Percentiles rank a stretch among this genome's conserved stretches.
phyloP scores from a whole-genome alignment of 2,888 invertebrate species.

The Aleiodes alternator region DNA sequence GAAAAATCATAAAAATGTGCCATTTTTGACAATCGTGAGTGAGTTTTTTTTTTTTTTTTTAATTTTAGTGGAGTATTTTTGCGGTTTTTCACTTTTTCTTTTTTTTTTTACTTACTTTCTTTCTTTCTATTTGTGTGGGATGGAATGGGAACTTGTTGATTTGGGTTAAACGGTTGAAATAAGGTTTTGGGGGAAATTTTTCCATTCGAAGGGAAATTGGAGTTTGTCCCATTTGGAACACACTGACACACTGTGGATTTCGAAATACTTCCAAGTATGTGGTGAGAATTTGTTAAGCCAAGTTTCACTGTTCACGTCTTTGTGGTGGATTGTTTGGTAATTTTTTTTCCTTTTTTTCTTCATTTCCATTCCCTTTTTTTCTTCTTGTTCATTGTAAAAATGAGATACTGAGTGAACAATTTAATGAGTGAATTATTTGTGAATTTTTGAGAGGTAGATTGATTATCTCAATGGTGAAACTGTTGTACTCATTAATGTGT shows the following conservation, averaged over 20 bases:
- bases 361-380: background rate
- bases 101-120: background rate
- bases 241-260: conserved; percentile 1
- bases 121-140: background rate
- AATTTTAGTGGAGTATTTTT: background rate
- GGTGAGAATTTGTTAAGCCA: conserved; percentile 6
- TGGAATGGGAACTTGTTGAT: background rate
- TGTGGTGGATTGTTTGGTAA: background rate
- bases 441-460: too few relatives aligned
- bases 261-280: conserved; percentile 31
- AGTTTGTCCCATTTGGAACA: conserved; percentile 29
- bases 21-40: too few relatives aligned
- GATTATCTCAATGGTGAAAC: too few relatives aligned
- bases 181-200: conserved; percentile 6
- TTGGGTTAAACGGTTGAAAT: background rate
- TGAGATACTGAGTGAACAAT: background rate
- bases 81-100: background rate
- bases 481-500: too few relatives aligned
- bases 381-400: background rate
- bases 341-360: background rate
- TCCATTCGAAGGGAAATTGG: background rate
- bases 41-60: too few relatives aligned
- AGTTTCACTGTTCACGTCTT: conserved; percentile 10
- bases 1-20: too few relatives aligned
- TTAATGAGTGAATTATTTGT: too few relatives aligned